Base-by-base conservation (phyloP, 1,140 invertebrate species). In the Drosophila persimilis region DNA sequence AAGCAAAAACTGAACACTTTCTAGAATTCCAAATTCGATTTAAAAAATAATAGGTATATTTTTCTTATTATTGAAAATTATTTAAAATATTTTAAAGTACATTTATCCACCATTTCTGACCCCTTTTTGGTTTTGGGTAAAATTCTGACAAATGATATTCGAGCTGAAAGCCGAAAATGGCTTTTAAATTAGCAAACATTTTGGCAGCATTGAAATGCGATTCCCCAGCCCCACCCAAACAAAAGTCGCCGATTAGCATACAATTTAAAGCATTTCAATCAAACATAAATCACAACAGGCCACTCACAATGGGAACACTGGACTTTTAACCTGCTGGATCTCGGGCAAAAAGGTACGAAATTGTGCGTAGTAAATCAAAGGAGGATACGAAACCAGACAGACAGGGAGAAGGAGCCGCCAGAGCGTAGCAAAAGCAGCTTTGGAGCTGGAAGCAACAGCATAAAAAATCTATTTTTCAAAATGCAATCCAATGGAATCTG, bases 241-340 rank as follows among this genome's bases (percentile, higher is more conserved):
- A 55, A 57, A 56, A 56, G 70, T 57, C 60, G 13, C 46, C 52
- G 81, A 85, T 85, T 86, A 86, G 81, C 81, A 86, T 77, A 75
- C 77, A 71, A 86, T 85, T 86, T 81, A 74, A 85, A 77, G 77
- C 70, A 59, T 78, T 77, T 81, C 81, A 88, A 88, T 88, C 81
- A 88, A 55, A 71, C 78, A 88, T 88, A 86, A 86, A 86, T 86
- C 83, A 86, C 77, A 69, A 43, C 65, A 46, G 74, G 60, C 44
- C 39, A 46, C 60, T 69, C 17, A 7, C 47, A 64, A 70, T 73
- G 70, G 62, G 20, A 20, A 5, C 35, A 63, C 71, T 39, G 51
- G 41, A 66, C 50, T 29, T 46, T 39, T 39, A 39, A 39, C 35
- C 35, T 39, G 35, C 35, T 13, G 11, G 41, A 22, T 43, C 45